Base-by-base conservation (phyloP, 2,888 invertebrate species). In the Anoplius nigerrimus region DNA sequence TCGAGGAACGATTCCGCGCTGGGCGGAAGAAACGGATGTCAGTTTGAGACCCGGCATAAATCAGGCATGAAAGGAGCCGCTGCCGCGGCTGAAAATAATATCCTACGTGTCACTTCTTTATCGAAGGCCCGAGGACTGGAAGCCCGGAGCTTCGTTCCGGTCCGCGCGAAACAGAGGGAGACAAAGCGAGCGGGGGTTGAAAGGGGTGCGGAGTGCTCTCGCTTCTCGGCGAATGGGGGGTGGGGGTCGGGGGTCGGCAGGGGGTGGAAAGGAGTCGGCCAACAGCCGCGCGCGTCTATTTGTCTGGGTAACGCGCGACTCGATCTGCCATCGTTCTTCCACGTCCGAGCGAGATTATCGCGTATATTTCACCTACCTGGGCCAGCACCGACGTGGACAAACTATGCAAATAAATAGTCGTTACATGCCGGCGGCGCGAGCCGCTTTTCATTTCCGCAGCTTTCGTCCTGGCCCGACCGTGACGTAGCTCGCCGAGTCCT, bases 41-140 rank as follows among this genome's bases (percentile, higher is more conserved):
- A 54, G 54, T 27, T 20, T 48, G 62, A 64, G 64, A 52, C 52
- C 42, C 24, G 61, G 72, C 61, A 67, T 72, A 75, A 75, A 75
- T 75, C 75, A 67, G 56, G 45, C 62, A 43, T 70, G 69, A 75
- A 72, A 75, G 55, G 75, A 75, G 60, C 63, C 66, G 67, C 67
- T 70, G 67, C 63, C 58, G 63, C 27, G 43, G 67, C 72, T 71
- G 75, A 63, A 75, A 75, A 75, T 75, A 75, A 75, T 75, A 72
- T 75, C 75, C 69, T 48, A 51, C 69, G 69, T 75, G 75, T 75
- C 75, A 52, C 69, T 67, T 72, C 74, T 72, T 75, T 74, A 72
- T 70, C 75, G 69, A 34, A 34, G 34, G 34, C 34, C 34, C 34
- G 24, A 24, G 24, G 6, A 24, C 24, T 24, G 3, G 24, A 13